Evolutionary conservation across 2,888 invertebrate species (phyloP), one percentile per base, ranked within the genome.

Genomic region (Clunio marinus): DNA sequence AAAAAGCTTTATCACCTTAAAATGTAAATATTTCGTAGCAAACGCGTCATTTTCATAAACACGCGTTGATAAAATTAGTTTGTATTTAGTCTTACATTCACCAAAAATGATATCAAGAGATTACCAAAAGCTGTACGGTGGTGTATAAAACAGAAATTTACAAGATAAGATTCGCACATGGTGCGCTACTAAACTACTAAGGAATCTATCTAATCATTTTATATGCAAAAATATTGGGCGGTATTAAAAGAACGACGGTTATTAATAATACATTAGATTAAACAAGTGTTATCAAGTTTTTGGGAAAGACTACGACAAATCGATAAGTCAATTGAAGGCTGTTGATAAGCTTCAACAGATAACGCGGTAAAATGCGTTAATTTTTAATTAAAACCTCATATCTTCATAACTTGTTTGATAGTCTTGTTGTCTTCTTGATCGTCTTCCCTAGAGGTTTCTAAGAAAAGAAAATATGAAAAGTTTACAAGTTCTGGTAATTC

Each of bases 11-110:
- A 41, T 41, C 41, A 41, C 10, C 41, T 5, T n/a, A 13, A 10
- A 41, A 41, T 41, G 41, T 41, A 41, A 41, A 41, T 10, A 41
- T 41, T 41, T 41, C 41, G n/a, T n/a, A n/a, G n/a, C n/a, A n/a
- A n/a, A n/a, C n/a, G n/a, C 41, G 41, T 15, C 7, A n/a, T n/a
- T n/a, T 15, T 41, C 41, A 41, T 3, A 10, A 15, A n/a, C 41
- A 41, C 41, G n/a, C 41, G 41, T n/a, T 32, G 32, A 32, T 41
- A 41, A 41, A 41, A 41, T 41, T 41, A 41, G 41, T 15, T 15
- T n/a, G n/a, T n/a, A n/a, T 41, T 41, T 41, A 41, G 41, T 41
- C n/a, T 41, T 41, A 41, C 15, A 15, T 15, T 10, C 41, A 15
- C 15, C 41, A 41, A 41, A n/a, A 41, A n/a, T n/a, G n/a, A n/a